These are phyloP conservation scores for Rhea americana DNA, from an alignment of 2,113 vertebrate genomes.

Conservation along the genomic window DNA sequence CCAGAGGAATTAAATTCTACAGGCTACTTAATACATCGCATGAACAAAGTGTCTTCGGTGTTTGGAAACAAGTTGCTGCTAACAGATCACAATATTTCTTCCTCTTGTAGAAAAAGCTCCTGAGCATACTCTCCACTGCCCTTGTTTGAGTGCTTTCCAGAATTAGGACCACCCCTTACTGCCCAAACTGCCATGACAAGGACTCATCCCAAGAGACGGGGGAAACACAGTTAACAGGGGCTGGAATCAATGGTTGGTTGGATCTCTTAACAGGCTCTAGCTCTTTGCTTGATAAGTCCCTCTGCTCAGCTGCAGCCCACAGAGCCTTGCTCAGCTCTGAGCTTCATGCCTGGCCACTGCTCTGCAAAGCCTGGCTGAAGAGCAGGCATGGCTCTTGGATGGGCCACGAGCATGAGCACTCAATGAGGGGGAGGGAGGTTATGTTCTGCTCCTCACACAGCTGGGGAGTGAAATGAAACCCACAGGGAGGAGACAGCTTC, in stretches of 20 bases:
- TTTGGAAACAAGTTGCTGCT: slow-evolving; percentile 53
- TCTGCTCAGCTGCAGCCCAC: accelerated
- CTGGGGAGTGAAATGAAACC: background rate
- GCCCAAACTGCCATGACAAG: background rate
- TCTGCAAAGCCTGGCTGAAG: background rate
- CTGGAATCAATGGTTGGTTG: background rate
- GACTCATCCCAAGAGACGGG: background rate
- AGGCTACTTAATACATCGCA: background rate
- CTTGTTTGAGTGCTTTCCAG: background rate
- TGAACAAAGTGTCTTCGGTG: background rate
- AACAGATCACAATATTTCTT: background rate
- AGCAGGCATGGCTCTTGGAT: accelerated
- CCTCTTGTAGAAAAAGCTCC: background rate
- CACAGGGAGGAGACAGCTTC: background rate
- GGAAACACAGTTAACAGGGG: background rate
- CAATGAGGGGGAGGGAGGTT: too few species aligned
- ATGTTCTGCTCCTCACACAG: background rate
- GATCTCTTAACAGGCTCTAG: background rate
- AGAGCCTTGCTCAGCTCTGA: background rate
- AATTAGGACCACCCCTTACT: background rate
- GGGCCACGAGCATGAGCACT: background rate
- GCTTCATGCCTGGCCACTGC: accelerated
- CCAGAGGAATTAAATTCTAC: slow-evolving; percentile 46
- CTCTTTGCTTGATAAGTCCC: background rate
- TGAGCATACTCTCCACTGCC: background rate